Conservation (phyloP, 2,888 invertebrate species). For the Eristalis intricaria region DNA sequence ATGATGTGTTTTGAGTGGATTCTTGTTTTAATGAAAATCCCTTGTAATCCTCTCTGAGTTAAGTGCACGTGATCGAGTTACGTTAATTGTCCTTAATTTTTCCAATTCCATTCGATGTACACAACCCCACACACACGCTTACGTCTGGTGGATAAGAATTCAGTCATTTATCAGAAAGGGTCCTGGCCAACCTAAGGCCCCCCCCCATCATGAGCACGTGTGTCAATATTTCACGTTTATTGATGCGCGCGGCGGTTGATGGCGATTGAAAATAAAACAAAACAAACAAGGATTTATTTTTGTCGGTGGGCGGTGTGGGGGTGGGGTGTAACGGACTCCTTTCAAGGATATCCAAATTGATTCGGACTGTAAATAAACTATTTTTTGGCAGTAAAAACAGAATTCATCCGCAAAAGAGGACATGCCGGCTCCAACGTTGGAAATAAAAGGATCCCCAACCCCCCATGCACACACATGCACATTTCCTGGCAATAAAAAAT, state of each 20-base stretch:
- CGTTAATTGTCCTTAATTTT: not conserved
- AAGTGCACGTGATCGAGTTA: not conserved
- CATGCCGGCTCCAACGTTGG: not conserved
- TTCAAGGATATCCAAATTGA: slow-evolving; percentile 2
- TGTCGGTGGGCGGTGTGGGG: not conserved
- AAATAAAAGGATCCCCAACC: not conserved
- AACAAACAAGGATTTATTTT: not conserved
- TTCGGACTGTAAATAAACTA: not conserved
- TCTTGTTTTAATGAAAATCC: slow-evolving; percentile 1
- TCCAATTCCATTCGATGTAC: not conserved
- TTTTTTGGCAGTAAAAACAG: not conserved
- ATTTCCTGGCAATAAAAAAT: not conserved
- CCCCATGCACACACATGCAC: not conserved
- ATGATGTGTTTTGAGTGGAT: not conserved
- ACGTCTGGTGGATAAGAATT: not conserved
- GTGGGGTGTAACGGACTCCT: not conserved
- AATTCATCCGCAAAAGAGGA: not conserved
- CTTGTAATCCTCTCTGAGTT: not conserved
- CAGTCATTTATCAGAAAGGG: not conserved
- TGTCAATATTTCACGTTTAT: not conserved
- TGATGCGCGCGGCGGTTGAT: not conserved
- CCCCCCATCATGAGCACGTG: not conserved
- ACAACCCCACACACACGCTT: not conserved
- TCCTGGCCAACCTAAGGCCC: not conserved
- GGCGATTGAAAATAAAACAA: not conserved